A percentile compares a stretch with the other conserved stretches of the same genome.
Evolutionary conservation across 2,113 vertebrate species (phyloP).

Genomic region (rat (Rattus norvegicus)): GRCr8 NC_086024.1:134188501-134189000

Average conservation of each 20-base stretch:
- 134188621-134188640: background rate
- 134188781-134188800: background rate
- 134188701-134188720: background rate
- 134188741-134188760: background rate
- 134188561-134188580: background rate
- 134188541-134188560: background rate
- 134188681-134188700: background rate
- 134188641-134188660: background rate
- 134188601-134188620: background rate
- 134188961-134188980: accelerated
- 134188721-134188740: no score
- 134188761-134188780: background rate
- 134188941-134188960: no score
- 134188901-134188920: background rate
- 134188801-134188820: background rate
- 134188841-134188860: background rate
- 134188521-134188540: background rate
- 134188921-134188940: background rate
- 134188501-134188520: background rate
- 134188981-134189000: background rate
- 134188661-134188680: conserved; percentile 17
- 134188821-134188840: background rate
- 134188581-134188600: background rate
- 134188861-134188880: background rate
- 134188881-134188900: background rate